These are phyloP conservation scores for Orchesellides sinensis DNA, from an alignment of 2,888 invertebrate genomes.

Conservation along the genomic window DNA sequence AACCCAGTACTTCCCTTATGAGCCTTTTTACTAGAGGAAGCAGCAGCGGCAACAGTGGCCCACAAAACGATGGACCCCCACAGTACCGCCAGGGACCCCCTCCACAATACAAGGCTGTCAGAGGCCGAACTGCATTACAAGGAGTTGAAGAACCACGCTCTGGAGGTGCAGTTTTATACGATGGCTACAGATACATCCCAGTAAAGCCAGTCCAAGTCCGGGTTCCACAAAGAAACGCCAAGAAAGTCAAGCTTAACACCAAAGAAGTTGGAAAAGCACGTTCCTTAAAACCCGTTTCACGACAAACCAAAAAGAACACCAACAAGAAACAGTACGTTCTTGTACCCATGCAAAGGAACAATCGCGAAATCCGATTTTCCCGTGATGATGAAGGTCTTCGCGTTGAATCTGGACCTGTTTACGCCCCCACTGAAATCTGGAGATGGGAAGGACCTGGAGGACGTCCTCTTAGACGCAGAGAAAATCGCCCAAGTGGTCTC, in stretches of 20 bases:
- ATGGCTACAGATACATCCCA: conserved; percentile 46
- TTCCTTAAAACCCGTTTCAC: background rate
- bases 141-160: conserved; percentile 27
- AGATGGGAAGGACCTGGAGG: conserved; percentile 51
- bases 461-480: conserved; percentile 31
- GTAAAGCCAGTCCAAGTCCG: conserved; percentile 34
- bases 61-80: conserved; percentile 32
- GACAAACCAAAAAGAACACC: conserved; percentile 22
- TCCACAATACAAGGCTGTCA: background rate
- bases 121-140: conserved; percentile 12
- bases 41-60: conserved; percentile 6
- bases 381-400: conserved; percentile 31
- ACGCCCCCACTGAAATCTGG: conserved; percentile 43
- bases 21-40: conserved; percentile 25
- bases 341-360: conserved; percentile 23
- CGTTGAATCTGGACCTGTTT: conserved; percentile 21
- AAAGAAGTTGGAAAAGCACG: background rate
- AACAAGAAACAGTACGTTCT: conserved; percentile 23
- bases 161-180: conserved; percentile 47
- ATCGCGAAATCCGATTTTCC: conserved; percentile 36
- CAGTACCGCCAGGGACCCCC: conserved; percentile 29
- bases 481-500: conserved; percentile 32
- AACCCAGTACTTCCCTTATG: conserved; percentile 10
- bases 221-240: conserved; percentile 30
- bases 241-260: conserved; percentile 19